These are phyloP conservation scores for Eupithecia dodoneata DNA, from an alignment of 2,888 invertebrate genomes.

Conservation along the genomic window DNA sequence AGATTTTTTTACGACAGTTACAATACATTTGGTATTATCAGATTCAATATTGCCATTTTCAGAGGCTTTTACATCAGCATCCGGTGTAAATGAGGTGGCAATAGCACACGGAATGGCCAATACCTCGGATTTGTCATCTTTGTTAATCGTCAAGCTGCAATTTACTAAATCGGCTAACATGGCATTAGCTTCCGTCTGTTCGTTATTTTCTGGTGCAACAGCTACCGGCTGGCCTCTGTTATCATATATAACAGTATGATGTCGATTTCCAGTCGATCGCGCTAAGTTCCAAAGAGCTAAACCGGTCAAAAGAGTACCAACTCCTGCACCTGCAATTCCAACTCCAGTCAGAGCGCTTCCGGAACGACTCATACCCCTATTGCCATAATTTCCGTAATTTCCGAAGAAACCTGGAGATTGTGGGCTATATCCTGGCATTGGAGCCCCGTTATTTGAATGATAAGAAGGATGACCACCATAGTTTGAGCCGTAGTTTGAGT, in stretches of 20 bases:
- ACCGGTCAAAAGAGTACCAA: conserved; percentile 78
- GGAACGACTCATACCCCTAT: conserved; percentile 64
- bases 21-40: conserved; percentile 76
- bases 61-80: conserved; percentile 71
- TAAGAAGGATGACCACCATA: conserved; percentile 59
- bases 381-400: conserved; percentile 65
- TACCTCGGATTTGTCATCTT: conserved; percentile 71
- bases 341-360: conserved; percentile 71
- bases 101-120: conserved; percentile 80
- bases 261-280: conserved; percentile 72
- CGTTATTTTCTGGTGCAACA: conserved; percentile 69
- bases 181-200: conserved; percentile 63
- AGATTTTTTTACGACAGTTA: conserved; percentile 73
- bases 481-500: conserved; percentile 53
- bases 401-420: conserved; percentile 77
- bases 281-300: conserved; percentile 81
- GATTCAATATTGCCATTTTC: conserved; percentile 55
- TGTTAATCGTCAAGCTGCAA: conserved; percentile 76
- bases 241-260: conserved; percentile 78
- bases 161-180: conserved; percentile 75
- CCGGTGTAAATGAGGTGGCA: conserved; percentile 79
- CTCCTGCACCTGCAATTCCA: conserved; percentile 77
- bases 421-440: conserved; percentile 65
- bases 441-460: conserved; percentile 57
- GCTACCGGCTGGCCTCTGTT: conserved; percentile 78